Percentiles rank a stretch among this genome's conserved stretches.
phyloP scores from a whole-genome alignment of 2,888 invertebrate genomes.

The Apodemia hepburni region DNA sequence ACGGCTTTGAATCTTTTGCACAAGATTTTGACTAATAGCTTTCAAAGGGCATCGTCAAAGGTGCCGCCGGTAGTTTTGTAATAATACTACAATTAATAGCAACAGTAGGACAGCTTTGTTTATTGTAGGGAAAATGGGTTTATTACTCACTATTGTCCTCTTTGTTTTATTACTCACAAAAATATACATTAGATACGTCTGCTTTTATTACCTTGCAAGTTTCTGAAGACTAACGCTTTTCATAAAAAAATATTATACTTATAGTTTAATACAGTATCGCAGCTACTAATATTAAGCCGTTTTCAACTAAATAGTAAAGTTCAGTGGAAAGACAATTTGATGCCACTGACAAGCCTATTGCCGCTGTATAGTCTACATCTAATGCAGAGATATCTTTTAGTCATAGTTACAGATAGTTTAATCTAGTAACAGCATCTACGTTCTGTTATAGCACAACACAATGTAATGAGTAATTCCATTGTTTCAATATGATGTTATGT shows the following conservation, averaged over 20 bases:
- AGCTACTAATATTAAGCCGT: neutral
- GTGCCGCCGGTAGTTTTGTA: conserved; percentile 6
- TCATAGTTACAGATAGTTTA: too few species aligned
- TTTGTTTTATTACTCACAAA: conserved; percentile 6
- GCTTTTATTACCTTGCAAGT: conserved; percentile 18
- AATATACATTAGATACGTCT: neutral
- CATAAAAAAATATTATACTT: neutral
- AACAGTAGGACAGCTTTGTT: neutral
- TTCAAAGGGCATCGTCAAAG: conserved; percentile 4
- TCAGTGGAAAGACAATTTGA: neutral
- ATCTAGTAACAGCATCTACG: too few species aligned
- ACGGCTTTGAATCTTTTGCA: conserved; percentile 18
- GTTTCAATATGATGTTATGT: too few species aligned
- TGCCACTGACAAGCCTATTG: too few species aligned
- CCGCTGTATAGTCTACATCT: too few species aligned
- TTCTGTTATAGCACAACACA: too few species aligned
- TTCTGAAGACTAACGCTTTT: neutral
- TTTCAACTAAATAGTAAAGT: neutral
- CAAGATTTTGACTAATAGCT: conserved; percentile 6
- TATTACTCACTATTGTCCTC: neutral
- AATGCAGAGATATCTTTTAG: too few species aligned
- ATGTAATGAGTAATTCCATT: too few species aligned
- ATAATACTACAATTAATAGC: conserved; percentile 3
- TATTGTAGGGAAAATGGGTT: conserved; percentile 10
- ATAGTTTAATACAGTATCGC: neutral